These are phyloP conservation scores for Ageneiosus marmoratus DNA, from an alignment of 2,113 vertebrate genomes.

Conservation along the genomic window DNA sequence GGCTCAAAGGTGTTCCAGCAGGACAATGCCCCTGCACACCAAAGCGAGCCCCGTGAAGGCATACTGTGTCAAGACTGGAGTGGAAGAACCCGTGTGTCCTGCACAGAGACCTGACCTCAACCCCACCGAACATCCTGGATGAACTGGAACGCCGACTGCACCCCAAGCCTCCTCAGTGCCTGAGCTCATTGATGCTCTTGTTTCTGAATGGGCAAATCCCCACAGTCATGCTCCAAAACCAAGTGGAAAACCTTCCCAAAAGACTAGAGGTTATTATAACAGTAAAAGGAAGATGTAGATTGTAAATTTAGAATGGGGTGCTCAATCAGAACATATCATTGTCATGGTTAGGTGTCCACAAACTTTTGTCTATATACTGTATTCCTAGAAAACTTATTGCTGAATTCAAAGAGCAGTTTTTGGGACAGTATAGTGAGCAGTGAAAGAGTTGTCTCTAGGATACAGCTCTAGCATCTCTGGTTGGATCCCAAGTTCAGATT, in stretches of 20 bases:
- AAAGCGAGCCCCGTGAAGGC: background rate
- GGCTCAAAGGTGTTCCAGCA: background rate
- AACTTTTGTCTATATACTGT: background rate
- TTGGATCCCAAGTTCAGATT: background rate
- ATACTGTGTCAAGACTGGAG: background rate
- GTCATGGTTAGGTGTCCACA: background rate
- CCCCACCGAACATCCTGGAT: background rate
- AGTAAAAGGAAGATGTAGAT: background rate
- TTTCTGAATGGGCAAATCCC: background rate
- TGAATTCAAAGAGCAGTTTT: background rate
- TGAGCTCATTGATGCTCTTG: background rate
- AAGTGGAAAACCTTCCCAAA: background rate
- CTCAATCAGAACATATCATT: background rate
- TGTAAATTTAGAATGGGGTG: background rate
- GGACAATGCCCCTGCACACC: background rate
- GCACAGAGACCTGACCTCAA: background rate
- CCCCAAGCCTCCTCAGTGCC: background rate
- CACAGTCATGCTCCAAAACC: background rate
- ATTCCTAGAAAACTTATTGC: background rate
- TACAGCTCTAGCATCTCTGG: background rate
- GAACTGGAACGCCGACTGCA: background rate
- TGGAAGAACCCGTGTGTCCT: background rate
- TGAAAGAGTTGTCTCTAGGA: background rate
- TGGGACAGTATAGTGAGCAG: background rate
- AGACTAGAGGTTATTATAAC: background rate